Base-by-base conservation (phyloP, 2,113 vertebrate genomes). In the Ariopsis seemanni region DNA sequence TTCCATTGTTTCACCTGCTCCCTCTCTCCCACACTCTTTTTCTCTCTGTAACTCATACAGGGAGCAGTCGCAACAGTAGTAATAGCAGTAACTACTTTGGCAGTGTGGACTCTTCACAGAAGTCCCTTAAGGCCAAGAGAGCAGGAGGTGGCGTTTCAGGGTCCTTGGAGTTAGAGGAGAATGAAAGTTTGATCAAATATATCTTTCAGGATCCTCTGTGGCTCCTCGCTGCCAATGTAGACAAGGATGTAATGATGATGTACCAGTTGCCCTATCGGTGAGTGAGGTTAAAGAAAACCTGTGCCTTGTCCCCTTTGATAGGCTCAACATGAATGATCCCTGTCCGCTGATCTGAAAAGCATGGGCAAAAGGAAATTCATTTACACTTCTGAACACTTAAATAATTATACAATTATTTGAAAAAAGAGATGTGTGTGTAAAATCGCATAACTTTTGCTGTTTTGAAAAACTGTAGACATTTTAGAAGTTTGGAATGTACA, bases 61-160 rank as follows among this genome's bases (percentile, higher is more conserved):
- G 96, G 86, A 97, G 96, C 85, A 96, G 96, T 82, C 93, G 95
- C 88, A 94, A 95, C 2, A 95, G 97, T 92, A 96, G 95, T 91
- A 96, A 96, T 91, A 98, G 95, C 91, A 99, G 97, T 93, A 97
- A 96, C 55, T 99, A 98, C 91, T 99, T 98, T 0, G 98, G 97
- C 88, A 98, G 97, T 60, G 93, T 97, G 50, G 97, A 98, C 92
- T 99, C 97, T 0, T 98, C 96, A 0, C 97, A 99, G 94, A 97
- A 97, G 42, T 96, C 96, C 69, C 95, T 94, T 92, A 95, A 94
- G 90, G 94, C 94, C 67, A 93, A 94, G 27, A 90, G 91, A 82
- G 92, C 83, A 67, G 82, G 67, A 55, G 90, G 83, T 30, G 52
- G 78, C 17, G n/a, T 84, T 50, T 74, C 92, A 9, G 90, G 69